These are phyloP conservation scores for Phenganax stokvisi DNA, from an alignment of 92 coral and sea anemone genomes.

Conservation along the genomic window DNA sequence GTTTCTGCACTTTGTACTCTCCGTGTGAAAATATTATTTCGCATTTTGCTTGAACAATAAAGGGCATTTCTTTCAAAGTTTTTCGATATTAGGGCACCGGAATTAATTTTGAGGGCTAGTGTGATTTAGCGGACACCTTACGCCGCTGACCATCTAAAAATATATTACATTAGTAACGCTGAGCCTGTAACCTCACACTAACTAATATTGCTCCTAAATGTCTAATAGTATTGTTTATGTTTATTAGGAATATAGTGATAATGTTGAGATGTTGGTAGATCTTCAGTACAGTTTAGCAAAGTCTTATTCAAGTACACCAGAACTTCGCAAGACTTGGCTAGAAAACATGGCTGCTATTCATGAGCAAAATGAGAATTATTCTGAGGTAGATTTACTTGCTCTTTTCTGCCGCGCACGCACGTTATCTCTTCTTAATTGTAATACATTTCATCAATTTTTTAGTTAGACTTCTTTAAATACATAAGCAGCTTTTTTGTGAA, in stretches of 20 bases:
- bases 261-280: constrained; percentile 85
- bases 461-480: background rate
- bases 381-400: constrained; percentile 54
- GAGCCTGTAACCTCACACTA: too few relatives aligned
- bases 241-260: constrained; percentile 80
- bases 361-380: constrained; percentile 74
- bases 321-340: constrained; percentile 92
- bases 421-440: background rate
- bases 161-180: too few relatives aligned
- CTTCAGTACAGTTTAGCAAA: constrained; percentile 97
- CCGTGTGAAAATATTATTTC: too few relatives aligned
- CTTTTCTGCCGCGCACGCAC: background rate
- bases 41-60: too few relatives aligned
- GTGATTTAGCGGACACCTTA: too few relatives aligned
- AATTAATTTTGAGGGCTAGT: too few relatives aligned
- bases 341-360: constrained; percentile 96
- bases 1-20: too few relatives aligned
- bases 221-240: background rate
- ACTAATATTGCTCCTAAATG: too few relatives aligned
- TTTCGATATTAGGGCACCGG: too few relatives aligned
- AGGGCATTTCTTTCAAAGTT: too few relatives aligned
- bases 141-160: too few relatives aligned
- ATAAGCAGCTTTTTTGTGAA: background rate
- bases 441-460: background rate
- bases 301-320: constrained; percentile 97